Conservation (phyloP, 1,140 invertebrate species). For the Parasteatoda tepidariorum region DNA sequence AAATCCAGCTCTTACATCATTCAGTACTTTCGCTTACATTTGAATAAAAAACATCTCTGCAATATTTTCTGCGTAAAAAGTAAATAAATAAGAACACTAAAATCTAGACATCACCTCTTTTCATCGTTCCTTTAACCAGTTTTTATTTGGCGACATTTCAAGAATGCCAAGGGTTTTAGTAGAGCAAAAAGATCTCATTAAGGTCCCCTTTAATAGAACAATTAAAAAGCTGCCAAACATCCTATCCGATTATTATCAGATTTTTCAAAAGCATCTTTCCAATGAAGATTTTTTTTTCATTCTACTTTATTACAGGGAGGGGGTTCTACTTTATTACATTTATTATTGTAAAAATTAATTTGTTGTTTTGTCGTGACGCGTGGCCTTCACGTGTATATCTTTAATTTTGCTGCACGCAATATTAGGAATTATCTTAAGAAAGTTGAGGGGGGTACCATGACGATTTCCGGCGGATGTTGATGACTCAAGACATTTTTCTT, state of each 20-base stretch:
- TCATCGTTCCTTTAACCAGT: too few relatives aligned
- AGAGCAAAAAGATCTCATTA: conserved; percentile 15
- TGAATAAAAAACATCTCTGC: too few relatives aligned
- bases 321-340: background rate
- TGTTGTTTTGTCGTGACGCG: conserved; percentile 15
- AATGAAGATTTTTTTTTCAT: background rate
- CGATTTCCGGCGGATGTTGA: conserved; percentile 48
- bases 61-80: too few relatives aligned
- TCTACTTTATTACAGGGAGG: background rate
- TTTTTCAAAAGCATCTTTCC: background rate
- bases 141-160: conserved; percentile 27
- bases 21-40: too few relatives aligned
- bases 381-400: conserved; percentile 48
- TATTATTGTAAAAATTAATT: background rate
- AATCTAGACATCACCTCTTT: too few relatives aligned
- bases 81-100: too few relatives aligned
- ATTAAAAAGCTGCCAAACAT: conserved; percentile 32
- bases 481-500: conserved; percentile 58
- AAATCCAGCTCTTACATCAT: too few relatives aligned
- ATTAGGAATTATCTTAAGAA: background rate
- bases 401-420: conserved; percentile 29
- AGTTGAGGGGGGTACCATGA: background rate
- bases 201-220: conserved; percentile 28
- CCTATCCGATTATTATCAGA: conserved; percentile 8
- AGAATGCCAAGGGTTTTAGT: conserved; percentile 30